These are phyloP conservation scores for Eptesicus fuscus DNA, from an alignment of 2,113 vertebrate species.

Conservation along the genomic window DNA sequence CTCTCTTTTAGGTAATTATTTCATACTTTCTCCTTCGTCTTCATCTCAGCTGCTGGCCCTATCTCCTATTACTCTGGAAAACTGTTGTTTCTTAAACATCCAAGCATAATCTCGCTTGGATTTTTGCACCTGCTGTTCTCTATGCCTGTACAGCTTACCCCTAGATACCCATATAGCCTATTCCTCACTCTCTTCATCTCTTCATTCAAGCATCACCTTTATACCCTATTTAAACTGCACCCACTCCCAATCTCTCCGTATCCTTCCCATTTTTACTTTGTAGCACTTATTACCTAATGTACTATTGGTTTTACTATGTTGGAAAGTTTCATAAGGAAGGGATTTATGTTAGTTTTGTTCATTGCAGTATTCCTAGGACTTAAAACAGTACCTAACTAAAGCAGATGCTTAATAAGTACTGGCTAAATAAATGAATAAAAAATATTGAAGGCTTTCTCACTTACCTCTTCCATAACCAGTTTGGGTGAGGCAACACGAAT, in stretches of 20 bases:
- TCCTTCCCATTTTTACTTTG: no score
- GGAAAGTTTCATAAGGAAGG: not conserved
- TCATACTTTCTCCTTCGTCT: not conserved
- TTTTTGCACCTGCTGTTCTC: not conserved
- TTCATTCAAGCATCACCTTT: not conserved
- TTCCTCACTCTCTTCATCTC: not conserved
- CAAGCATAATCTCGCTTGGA: not conserved
- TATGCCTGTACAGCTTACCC: not conserved
- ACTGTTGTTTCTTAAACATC: not conserved
- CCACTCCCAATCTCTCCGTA: not conserved
- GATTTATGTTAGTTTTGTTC: not conserved
- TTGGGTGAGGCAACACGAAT: constrained; percentile 98
- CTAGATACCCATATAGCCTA: not conserved
- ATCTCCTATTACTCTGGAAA: not conserved
- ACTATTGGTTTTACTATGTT: not conserved
- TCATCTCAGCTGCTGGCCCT: not conserved
- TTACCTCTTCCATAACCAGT: constrained; percentile 99
- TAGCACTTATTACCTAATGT: not conserved
- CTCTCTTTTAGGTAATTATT: not conserved
- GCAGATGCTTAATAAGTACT: not conserved
- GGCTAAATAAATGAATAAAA: not conserved
- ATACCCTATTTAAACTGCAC: not conserved
- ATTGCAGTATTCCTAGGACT: not conserved
- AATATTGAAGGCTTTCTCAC: constrained; percentile 4
- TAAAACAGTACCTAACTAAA: not conserved